Evolutionary conservation across 2,113 vertebrate genomes (phyloP).

Genomic region (Panthera leo): DNA sequence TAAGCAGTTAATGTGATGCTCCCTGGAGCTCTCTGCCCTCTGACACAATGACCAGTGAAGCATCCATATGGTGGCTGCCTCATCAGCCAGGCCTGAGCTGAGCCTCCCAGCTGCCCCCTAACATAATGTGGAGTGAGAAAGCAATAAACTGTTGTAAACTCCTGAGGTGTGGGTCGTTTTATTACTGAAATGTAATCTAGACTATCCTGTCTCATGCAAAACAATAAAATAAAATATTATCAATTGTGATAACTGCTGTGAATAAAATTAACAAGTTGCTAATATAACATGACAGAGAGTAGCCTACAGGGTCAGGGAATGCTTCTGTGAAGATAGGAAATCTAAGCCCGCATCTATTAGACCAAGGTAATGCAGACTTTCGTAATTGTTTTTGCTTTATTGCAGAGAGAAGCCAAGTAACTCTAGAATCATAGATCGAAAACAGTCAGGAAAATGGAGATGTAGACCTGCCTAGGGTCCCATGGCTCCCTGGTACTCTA

Average conservation of each 20-base stretch:
- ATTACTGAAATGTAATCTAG: not conserved
- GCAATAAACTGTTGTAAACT: not conserved
- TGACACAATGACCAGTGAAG: not conserved
- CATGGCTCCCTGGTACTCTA: not conserved
- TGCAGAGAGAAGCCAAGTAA: not conserved
- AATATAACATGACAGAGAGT: not conserved
- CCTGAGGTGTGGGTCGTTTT: not conserved
- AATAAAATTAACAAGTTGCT: not conserved
- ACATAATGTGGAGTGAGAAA: not conserved
- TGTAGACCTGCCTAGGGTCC: not conserved
- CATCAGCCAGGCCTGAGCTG: not conserved
- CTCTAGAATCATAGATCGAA: not conserved
- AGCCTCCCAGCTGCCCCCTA: not conserved
- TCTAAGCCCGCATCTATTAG: not conserved
- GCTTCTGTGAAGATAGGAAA: not conserved
- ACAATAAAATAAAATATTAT: not conserved
- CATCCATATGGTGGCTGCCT: not conserved
- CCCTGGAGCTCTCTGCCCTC: not conserved
- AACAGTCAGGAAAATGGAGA: not conserved
- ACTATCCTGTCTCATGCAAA: not conserved
- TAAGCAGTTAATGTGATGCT: not conserved
- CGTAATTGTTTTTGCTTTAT: not conserved
- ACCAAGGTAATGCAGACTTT: not conserved
- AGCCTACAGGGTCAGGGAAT: not conserved
- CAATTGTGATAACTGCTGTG: not conserved